phyloP scores from a whole-genome alignment of 2,888 invertebrate genomes.

The Rhingia rostrata region DNA sequence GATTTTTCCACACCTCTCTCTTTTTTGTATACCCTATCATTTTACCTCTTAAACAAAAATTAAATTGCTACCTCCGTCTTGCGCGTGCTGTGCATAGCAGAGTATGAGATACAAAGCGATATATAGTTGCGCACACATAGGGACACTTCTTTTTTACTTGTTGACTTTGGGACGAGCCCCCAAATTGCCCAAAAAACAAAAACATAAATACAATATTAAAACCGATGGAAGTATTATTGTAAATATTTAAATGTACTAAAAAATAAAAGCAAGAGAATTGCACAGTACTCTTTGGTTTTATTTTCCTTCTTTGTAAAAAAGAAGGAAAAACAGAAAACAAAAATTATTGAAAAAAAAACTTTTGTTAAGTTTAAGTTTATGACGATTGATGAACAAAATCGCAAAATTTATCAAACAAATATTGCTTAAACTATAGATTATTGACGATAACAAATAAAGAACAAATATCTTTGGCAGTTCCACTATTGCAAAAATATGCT shows the following conservation, averaged over 20 bases:
- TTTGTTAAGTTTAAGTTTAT: slow-evolving; percentile 14
- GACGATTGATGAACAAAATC: not conserved
- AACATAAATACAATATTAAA: slow-evolving; percentile 5
- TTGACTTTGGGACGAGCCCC: slow-evolving; percentile 1
- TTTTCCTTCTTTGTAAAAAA: slow-evolving; percentile 15
- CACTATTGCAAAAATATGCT: slow-evolving; percentile 19
- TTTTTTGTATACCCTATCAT: slow-evolving; percentile 45
- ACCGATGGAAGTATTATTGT: slow-evolving; percentile 73
- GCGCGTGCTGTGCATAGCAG: not conserved
- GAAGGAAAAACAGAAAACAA: slow-evolving; percentile 1
- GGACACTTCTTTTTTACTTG: slow-evolving; percentile 11
- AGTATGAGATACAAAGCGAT: slow-evolving; percentile 6
- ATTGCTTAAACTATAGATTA: not conserved
- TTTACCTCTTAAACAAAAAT: slow-evolving; percentile 14
- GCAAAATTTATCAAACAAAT: not conserved
- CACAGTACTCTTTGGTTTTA: slow-evolving; percentile 13
- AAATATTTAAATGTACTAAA: slow-evolving; percentile 53
- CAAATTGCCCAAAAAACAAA: not conserved
- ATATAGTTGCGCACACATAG: slow-evolving; percentile 6
- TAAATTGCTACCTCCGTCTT: slow-evolving; percentile 34
- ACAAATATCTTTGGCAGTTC: slow-evolving; percentile 31
- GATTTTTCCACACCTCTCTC: slow-evolving; percentile 60
- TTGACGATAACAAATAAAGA: slow-evolving; percentile 16
- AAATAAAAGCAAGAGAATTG: slow-evolving; percentile 24
- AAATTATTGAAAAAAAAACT: not conserved